phyloP scores from a whole-genome alignment of 2,797 vertebrate species.

The Phrynocephalus forsythii region DNA sequence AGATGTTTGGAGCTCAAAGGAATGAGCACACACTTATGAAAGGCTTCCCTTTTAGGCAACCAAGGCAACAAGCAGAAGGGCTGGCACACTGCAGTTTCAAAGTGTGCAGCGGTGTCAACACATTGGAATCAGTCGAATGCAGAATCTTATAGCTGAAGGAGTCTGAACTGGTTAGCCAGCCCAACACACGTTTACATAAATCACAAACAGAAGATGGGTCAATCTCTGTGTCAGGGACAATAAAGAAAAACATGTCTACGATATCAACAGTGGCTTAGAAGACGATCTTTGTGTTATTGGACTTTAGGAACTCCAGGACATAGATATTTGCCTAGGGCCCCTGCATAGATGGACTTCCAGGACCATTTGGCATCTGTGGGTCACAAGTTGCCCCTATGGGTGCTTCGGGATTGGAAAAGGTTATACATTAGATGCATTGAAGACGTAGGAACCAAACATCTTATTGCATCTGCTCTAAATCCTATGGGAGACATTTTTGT shows the following conservation, averaged over 20 bases:
- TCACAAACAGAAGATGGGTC: background rate
- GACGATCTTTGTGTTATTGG: background rate
- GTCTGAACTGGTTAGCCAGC: background rate
- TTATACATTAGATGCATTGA: background rate
- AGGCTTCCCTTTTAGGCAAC: conserved; percentile 62
- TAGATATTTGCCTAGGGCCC: background rate
- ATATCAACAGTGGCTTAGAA: background rate
- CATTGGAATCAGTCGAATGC: conserved; percentile 13
- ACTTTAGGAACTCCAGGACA: background rate
- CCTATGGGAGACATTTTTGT: background rate
- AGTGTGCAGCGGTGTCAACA: conserved; percentile 26
- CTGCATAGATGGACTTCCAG: background rate
- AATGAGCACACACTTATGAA: conserved; percentile 53
- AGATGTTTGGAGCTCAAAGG: conserved; percentile 69
- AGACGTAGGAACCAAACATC: background rate
- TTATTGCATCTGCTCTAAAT: background rate
- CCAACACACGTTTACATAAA: background rate
- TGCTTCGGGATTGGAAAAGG: background rate
- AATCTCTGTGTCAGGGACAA: background rate
- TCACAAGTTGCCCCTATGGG: background rate
- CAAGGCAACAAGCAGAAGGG: conserved; percentile 54
- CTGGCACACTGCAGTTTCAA: conserved; percentile 33
- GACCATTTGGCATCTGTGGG: background rate
- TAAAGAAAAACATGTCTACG: background rate
- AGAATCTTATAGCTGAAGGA: background rate